A percentile compares a stretch with the other conserved stretches of the same genome.
Evolutionary conservation across 2,113 vertebrate species (phyloP).

Genomic region (Hipposideros armiger): DNA sequence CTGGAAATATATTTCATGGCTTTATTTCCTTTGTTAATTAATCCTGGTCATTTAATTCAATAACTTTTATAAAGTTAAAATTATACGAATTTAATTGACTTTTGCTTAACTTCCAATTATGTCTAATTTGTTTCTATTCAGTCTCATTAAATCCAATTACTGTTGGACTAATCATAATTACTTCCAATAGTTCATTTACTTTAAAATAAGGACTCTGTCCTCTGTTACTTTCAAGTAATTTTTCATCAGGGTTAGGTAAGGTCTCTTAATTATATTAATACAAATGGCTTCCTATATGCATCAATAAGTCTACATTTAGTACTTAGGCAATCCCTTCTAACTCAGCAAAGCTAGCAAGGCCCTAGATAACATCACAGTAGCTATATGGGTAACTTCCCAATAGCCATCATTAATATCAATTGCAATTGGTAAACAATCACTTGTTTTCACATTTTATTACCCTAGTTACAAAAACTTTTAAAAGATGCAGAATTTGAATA

Average conservation of each 20-base stretch:
- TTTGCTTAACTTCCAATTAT: slow-evolving; percentile 84
- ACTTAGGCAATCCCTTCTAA: neutral
- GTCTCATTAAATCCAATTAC: slow-evolving; percentile 83
- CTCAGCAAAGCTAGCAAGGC: slow-evolving; percentile 38
- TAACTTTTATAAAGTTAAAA: slow-evolving; percentile 86
- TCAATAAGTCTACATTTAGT: slow-evolving; percentile 55
- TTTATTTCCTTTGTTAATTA: slow-evolving; percentile 80
- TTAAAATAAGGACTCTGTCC: slow-evolving; percentile 78
- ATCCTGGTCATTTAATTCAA: slow-evolving; percentile 85
- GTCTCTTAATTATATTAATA: slow-evolving; percentile 80
- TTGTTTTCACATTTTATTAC: slow-evolving; percentile 51
- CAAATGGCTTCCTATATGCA: slow-evolving; percentile 72
- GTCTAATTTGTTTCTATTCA: slow-evolving; percentile 83
- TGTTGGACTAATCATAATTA: slow-evolving; percentile 78
- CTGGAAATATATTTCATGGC: slow-evolving; percentile 75
- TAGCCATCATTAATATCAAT: slow-evolving; percentile 43
- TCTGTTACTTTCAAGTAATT: slow-evolving; percentile 81
- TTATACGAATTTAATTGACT: slow-evolving; percentile 80
- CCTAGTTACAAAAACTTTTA: neutral
- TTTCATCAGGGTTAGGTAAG: slow-evolving; percentile 75
- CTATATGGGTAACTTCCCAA: neutral
- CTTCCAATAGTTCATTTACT: slow-evolving; percentile 81
- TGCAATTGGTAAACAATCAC: slow-evolving; percentile 1
- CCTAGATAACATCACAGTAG: slow-evolving; percentile 6
- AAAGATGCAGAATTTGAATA: slow-evolving; percentile 15